phyloP scores from a whole-genome alignment of 2,113 vertebrate species.

The Aegithalos caudatus region DNA sequence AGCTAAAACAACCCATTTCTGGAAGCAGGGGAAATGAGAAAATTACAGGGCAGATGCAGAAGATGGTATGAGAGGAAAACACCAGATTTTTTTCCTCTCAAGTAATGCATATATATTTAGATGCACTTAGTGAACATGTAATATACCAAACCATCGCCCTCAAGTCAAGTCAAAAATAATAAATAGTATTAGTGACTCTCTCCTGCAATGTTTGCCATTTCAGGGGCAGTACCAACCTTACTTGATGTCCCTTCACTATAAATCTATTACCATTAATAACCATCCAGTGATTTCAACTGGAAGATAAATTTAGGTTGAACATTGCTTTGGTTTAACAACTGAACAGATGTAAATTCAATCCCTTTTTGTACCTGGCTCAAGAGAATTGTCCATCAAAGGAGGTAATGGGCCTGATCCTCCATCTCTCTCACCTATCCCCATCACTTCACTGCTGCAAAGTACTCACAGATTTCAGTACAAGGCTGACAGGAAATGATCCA shows the following conservation, averaged over 20 bases:
- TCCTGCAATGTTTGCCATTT: not conserved
- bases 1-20: not conserved
- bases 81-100: not conserved
- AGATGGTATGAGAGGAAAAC: not conserved
- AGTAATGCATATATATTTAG: constrained; percentile 7
- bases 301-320: not conserved
- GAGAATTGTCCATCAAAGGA: not conserved
- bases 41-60: constrained; percentile 23
- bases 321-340: not conserved
- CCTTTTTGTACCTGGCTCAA: not conserved
- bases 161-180: not conserved
- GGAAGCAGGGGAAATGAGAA: not conserved
- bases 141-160: not conserved
- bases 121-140: not conserved
- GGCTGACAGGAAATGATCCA: rapidly evolving
- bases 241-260: not conserved
- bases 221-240: not conserved
- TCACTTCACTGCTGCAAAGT: not conserved
- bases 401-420: not conserved
- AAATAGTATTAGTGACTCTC: not conserved
- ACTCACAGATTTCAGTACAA: not conserved
- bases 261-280: not conserved
- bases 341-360: not conserved
- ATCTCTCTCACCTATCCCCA: not conserved
- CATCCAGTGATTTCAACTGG: not conserved